Conservation (phyloP, 2,888 invertebrate species). For the Napeogenes sylphis region DNA sequence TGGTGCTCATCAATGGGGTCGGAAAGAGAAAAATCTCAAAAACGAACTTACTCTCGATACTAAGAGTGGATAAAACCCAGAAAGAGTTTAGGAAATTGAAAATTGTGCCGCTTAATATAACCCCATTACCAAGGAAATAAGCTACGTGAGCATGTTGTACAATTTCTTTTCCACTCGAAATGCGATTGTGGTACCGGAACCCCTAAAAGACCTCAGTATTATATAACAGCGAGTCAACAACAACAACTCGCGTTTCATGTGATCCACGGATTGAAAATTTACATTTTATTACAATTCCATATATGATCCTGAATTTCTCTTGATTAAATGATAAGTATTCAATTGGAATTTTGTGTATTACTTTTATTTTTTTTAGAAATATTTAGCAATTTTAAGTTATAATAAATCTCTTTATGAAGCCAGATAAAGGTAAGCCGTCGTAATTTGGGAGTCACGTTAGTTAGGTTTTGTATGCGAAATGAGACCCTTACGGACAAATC, state of each 20-base stretch:
- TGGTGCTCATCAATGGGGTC: conserved; percentile 29
- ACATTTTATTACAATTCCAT: no score
- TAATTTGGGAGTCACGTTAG: not conserved
- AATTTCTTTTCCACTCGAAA: conserved; percentile 45
- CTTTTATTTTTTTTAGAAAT: no score
- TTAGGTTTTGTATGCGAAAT: not conserved
- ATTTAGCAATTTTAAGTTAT: no score
- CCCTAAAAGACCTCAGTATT: conserved; percentile 1
- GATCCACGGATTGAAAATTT: no score
- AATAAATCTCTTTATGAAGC: not conserved
- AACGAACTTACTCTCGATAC: conserved; percentile 45
- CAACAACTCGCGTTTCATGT: not conserved
- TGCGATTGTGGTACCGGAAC: conserved; percentile 17
- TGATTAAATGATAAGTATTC: no score
- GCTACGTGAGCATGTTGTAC: conserved; percentile 70
- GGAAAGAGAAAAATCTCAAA: conserved; percentile 24
- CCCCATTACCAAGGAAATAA: conserved; percentile 74
- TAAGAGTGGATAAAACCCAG: conserved; percentile 61
- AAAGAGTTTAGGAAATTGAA: conserved; percentile 74
- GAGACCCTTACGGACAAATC: not conserved
- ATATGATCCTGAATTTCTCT: no score
- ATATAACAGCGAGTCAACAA: not conserved
- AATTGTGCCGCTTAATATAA: conserved; percentile 73
- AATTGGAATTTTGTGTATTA: no score
- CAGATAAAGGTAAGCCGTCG: not conserved